Base-by-base conservation (phyloP, 1,140 invertebrate genomes). In the Scaptomyza pallida region DNA sequence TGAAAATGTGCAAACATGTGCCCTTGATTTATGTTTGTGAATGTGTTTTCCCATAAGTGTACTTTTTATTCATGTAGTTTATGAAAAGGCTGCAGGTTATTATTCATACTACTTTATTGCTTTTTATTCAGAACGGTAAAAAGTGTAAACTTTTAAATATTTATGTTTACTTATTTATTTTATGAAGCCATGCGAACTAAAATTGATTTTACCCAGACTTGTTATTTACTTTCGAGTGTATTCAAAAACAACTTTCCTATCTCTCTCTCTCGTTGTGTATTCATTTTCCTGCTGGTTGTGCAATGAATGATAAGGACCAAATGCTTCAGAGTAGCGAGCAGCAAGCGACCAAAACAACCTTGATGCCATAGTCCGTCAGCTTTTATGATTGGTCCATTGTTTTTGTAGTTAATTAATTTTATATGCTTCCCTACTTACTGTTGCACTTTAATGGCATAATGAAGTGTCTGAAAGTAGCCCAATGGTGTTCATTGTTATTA, bases 351-450 rank as follows among this genome's bases (percentile, higher is more conserved):
- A 15, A 37, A 12, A 4, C 17, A 10, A 19, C 35, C 16, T 23
- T 35, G 26, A 37, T 13, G 23, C 54, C n/a, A 5, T 15, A 60
- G 37, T 44, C 55, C 50, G 63, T 21, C 63, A 50, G 56, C 57
- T 56, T n/a, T 68, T 47, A 68, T 9, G 64, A 68, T 56, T 44
- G 41, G 52, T 21, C 55, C 78, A 76, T 80, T 82, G 79, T 63
- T 70, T 63, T 55, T 71, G 76, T 70, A 71, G 75, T 79, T 85
- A 85, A 85, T 85, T 85, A 83, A 83, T 85, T 79, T 85, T 69
- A 83, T 83, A 69, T 65, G 63, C 64, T n/a, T 13, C 63, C 61
- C 4, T n/a, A 35, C 33, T 75, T 56, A 69, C 61, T 72, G 56
- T 79, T 68, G 72, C 75, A 83, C 64, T 85, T 79, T 79, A 72